A percentile compares a stretch with the other conserved stretches of the same genome.
Evolutionary conservation across 2,888 invertebrate species (phyloP).

Genomic region (Capitulum mitella): DNA sequence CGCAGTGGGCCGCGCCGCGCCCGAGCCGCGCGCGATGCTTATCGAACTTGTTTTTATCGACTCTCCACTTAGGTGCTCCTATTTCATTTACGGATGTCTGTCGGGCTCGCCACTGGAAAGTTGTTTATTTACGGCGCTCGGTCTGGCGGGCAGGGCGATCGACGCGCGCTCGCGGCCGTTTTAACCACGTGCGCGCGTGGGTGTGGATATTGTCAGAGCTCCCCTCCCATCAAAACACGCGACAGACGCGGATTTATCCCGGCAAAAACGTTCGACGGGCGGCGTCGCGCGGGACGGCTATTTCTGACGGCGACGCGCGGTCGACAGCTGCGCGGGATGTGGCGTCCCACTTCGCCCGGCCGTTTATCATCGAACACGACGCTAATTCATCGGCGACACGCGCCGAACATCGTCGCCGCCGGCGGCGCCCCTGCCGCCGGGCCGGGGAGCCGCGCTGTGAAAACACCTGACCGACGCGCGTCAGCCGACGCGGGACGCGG

Average conservation of each 20-base stretch:
- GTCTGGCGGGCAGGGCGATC: too few species aligned
- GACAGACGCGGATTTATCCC: not conserved
- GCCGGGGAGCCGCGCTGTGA: not conserved
- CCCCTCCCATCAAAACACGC: not conserved
- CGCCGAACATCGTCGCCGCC: not conserved
- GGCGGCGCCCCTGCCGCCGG: not conserved
- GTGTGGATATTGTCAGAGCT: not conserved
- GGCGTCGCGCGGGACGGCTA: not conserved
- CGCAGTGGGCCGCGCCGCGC: too few species aligned
- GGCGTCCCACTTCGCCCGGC: not conserved
- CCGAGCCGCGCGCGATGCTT: not conserved
- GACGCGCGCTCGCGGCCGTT: not conserved
- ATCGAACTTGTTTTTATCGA: not conserved
- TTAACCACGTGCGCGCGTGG: not conserved
- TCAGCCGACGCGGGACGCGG: not conserved
- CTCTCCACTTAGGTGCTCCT: not conserved
- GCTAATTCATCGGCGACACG: slow-evolving; percentile 15
- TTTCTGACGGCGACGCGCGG: not conserved
- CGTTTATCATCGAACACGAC: slow-evolving; percentile 11
- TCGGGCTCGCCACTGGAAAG: too few species aligned
- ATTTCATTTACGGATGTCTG: not conserved
- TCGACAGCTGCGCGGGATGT: not conserved
- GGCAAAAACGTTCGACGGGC: not conserved
- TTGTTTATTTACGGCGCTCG: too few species aligned
- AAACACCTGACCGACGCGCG: not conserved